A percentile compares a stretch with the other conserved stretches of the same genome.
Conservation (phyloP, 2,113 vertebrate genomes). For the Oplegnathus fasciatus region DNA sequence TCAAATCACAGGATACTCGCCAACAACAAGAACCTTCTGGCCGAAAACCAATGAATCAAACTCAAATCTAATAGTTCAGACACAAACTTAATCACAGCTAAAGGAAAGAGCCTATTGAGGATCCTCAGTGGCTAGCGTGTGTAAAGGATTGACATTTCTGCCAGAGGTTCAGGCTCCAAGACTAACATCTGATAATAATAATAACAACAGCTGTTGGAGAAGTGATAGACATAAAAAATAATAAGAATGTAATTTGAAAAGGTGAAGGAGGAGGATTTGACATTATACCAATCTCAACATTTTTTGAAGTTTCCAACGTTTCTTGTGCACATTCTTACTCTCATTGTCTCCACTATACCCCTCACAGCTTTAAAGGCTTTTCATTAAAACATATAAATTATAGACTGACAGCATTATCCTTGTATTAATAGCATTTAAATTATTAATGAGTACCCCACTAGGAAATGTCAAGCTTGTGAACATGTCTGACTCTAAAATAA, state of each 20-base stretch:
- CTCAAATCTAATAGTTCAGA: constrained; percentile 66
- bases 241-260: constrained; percentile 8
- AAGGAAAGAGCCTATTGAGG: constrained; percentile 38
- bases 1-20: constrained; percentile 49
- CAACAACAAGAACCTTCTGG: constrained; percentile 61
- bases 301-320: neutral
- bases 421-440: neutral
- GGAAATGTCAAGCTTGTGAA: neutral
- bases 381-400: neutral
- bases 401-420: neutral
- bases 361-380: neutral
- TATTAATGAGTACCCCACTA: neutral
- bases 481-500: no score
- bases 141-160: constrained; percentile 31
- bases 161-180: constrained; percentile 13
- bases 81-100: constrained; percentile 65
- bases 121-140: constrained; percentile 28
- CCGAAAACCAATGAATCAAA: constrained; percentile 60
- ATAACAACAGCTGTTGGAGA: constrained; percentile 29
- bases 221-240: constrained; percentile 21
- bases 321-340: neutral
- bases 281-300: neutral
- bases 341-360: no score
- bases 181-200: neutral
- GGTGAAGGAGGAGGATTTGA: neutral